Conservation (phyloP, 2,888 invertebrate species). For the Chirona hameri region DNA sequence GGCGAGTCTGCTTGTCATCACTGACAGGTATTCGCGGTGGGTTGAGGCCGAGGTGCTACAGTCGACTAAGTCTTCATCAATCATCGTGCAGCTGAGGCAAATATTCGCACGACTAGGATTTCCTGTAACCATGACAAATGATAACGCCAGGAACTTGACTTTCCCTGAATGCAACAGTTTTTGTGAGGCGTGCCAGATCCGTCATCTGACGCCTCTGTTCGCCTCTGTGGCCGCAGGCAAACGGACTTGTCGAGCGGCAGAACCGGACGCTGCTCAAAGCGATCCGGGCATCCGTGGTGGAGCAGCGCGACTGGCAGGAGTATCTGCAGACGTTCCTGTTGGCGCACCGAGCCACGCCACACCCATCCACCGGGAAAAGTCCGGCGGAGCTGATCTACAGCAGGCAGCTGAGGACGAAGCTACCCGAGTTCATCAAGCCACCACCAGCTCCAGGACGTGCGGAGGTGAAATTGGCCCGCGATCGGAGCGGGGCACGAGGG, state of each 20-base stretch:
- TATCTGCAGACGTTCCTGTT: not conserved
- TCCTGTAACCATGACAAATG: not conserved
- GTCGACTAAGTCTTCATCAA: not conserved
- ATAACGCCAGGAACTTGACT: not conserved
- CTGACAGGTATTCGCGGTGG: not conserved
- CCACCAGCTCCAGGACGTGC: not conserved
- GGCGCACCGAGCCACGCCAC: not conserved
- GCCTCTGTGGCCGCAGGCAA: not conserved
- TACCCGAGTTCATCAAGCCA: not conserved
- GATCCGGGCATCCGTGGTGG: not conserved
- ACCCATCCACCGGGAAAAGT: not conserved
- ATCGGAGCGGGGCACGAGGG: not conserved
- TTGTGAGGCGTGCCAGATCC: not conserved
- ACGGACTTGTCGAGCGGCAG: not conserved
- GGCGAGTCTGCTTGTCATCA: not conserved
- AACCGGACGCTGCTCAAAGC: conserved; percentile 1
- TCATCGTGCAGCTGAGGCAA: not conserved
- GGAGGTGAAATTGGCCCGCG: not conserved
- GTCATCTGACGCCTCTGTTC: not conserved
- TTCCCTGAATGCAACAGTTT: not conserved
- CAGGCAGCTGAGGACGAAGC: not conserved
- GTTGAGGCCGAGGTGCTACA: not conserved
- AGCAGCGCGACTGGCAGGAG: not conserved
- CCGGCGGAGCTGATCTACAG: conserved; percentile 4
- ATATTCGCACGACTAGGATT: not conserved